Evolutionary conservation across 1,140 invertebrate species (phyloP).

Genomic region (Orchesella cincta): DNA sequence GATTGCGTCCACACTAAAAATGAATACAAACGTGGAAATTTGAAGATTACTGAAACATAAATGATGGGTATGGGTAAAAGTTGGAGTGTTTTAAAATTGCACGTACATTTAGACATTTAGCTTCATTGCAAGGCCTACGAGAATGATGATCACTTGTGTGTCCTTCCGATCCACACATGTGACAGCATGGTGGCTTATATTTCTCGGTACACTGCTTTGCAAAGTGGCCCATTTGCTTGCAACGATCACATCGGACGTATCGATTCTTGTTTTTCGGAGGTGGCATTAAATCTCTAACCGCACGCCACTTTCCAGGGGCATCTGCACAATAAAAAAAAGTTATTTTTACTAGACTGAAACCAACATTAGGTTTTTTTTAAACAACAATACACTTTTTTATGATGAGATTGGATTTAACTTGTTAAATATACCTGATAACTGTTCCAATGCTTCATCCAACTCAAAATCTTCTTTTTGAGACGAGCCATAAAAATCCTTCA

Average conservation of each 20-base stretch:
- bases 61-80: background rate
- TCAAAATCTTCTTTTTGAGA: background rate
- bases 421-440: background rate
- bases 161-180: background rate
- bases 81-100: too few relatives aligned
- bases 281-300: background rate
- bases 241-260: background rate
- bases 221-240: slow-evolving; percentile 2
- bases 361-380: too few relatives aligned
- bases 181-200: background rate
- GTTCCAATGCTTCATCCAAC: background rate
- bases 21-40: background rate
- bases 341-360: too few relatives aligned
- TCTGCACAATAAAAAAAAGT: too few relatives aligned
- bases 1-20: background rate
- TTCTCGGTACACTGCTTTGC: background rate
- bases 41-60: background rate
- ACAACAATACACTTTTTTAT: too few relatives aligned
- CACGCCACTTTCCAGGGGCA: too few relatives aligned
- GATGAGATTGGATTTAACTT: too few relatives aligned
- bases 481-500: slow-evolving; percentile 4
- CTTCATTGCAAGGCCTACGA: background rate
- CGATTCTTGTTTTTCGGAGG: background rate
- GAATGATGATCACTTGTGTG: background rate
- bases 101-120: slow-evolving; percentile 14